Evolutionary conservation across 2,113 vertebrate genomes (phyloP), one percentile per base, ranked within the genome.

Genomic region (Pheucticus melanocephalus): DNA sequence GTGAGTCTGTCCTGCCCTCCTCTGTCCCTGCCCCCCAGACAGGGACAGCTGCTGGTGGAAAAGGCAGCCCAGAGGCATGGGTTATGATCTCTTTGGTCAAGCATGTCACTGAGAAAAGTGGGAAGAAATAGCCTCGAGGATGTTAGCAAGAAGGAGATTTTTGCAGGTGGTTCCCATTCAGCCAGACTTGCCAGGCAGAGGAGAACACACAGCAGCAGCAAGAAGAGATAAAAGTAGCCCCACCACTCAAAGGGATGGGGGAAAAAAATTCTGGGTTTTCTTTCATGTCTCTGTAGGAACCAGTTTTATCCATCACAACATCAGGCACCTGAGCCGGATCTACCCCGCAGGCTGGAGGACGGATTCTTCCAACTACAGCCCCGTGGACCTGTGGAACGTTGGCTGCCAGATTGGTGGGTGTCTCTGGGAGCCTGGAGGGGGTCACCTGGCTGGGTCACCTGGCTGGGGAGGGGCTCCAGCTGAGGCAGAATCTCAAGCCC

Each of bases 311-410:
- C 98, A 97, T 70, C 99, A 99, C 97, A 99, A 99, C 27, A 96
- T 98, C 93, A 98, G 97, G 65, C 99, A 99, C 83, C 97, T 99
- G 86, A 99, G 98, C 92, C 97, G 99, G 64, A 99, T 99, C 96
- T 99, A 99, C 94, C 99, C 99, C 0, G 99, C 98, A 0, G 99
- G 99, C 72, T 98, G 98, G 97, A 98, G 99, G 88, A 99, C 99
- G 0, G 98, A 99, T 92, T 99, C 99, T 4, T 99, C 99, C 78
- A 99, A 99, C 98, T 99, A 99, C 86, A 98, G 96, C 91, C 99
- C 99, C 0, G 95, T 99, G 31, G 98, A 99, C 39, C 92, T 99
- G 98, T 99, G 99, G 99, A 99, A 99, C 0, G 98, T 98, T 0
- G 99, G 99, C 96, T 99, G 99, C 94, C 99, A 99, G 98, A 99